These are phyloP conservation scores for Macropis europaea DNA, from an alignment of 2,888 invertebrate genomes.

Conservation along the genomic window DNA sequence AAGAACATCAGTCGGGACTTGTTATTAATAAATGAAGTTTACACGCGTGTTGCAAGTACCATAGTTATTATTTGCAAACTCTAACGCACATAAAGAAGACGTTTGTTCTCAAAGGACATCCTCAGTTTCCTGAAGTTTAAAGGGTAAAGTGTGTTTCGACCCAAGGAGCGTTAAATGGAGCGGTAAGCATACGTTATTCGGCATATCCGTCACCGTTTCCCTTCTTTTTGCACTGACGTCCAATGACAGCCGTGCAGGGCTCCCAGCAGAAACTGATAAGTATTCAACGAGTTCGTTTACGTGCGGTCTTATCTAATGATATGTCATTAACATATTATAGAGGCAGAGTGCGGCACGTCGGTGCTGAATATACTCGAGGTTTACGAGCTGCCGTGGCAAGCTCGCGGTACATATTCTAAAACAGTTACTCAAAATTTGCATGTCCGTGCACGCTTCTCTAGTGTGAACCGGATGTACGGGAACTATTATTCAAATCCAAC, in stretches of 20 bases:
- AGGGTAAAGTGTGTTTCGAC: too few species aligned
- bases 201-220: not conserved
- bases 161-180: not conserved
- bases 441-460: slow-evolving; percentile 46
- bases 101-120: too few species aligned
- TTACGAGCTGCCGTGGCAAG: slow-evolving; percentile 26
- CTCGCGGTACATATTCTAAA: slow-evolving; percentile 47
- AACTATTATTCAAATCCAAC: slow-evolving; percentile 55
- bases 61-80: too few species aligned
- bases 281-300: slow-evolving; percentile 16
- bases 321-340: slow-evolving; percentile 43
- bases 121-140: too few species aligned
- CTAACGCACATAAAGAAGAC: too few species aligned
- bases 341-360: not conserved
- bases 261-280: not conserved
- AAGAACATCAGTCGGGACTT: too few species aligned
- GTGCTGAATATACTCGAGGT: slow-evolving; percentile 6
- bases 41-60: too few species aligned
- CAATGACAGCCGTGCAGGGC: not conserved
- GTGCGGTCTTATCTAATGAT: slow-evolving; percentile 26
- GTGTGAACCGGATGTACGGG: slow-evolving; percentile 52
- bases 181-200: not conserved
- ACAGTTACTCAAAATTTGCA: slow-evolving; percentile 57
- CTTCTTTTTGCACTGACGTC: not conserved
- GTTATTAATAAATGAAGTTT: too few species aligned